phyloP scores from a whole-genome alignment of 2,797 vertebrate genomes.

The Ataeniobius toweri region DNA sequence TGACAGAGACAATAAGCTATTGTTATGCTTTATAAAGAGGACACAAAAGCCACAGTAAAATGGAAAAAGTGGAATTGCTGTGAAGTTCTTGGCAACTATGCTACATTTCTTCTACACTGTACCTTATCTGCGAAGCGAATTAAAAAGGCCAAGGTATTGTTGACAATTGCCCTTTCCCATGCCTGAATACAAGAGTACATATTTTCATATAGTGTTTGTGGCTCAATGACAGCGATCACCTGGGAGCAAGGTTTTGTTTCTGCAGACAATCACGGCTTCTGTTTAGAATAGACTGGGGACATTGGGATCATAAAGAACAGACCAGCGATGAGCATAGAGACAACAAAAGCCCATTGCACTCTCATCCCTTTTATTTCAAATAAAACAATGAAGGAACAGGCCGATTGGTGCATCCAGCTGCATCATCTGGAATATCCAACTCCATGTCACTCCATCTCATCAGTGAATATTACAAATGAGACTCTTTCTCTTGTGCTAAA shows the following conservation, averaged over 20 bases:
- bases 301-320: constrained; percentile 61
- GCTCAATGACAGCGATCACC: constrained; percentile 67
- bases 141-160: constrained; percentile 65
- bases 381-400: constrained; percentile 50
- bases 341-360: constrained; percentile 60
- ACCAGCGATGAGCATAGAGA: constrained; percentile 46
- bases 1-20: constrained; percentile 63
- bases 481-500: constrained; percentile 47
- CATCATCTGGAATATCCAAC: constrained; percentile 48
- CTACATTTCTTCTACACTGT: constrained; percentile 40
- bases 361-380: constrained; percentile 58
- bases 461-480: constrained; percentile 45
- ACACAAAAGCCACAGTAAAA: constrained; percentile 58
- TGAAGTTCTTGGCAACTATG: constrained; percentile 62
- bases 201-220: constrained; percentile 64
- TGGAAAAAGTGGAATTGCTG: constrained; percentile 31
- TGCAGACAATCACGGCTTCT: constrained; percentile 64
- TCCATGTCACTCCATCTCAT: constrained; percentile 50
- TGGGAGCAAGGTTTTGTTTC: constrained; percentile 72
- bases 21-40: constrained; percentile 66
- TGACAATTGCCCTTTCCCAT: constrained; percentile 60
- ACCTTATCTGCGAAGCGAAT: constrained; percentile 52
- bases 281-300: constrained; percentile 60
- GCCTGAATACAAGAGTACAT: constrained; percentile 59
- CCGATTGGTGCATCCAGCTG: constrained; percentile 31